phyloP scores from a whole-genome alignment of 2,797 vertebrate species.

The Lycodopsis pacificus region DNA sequence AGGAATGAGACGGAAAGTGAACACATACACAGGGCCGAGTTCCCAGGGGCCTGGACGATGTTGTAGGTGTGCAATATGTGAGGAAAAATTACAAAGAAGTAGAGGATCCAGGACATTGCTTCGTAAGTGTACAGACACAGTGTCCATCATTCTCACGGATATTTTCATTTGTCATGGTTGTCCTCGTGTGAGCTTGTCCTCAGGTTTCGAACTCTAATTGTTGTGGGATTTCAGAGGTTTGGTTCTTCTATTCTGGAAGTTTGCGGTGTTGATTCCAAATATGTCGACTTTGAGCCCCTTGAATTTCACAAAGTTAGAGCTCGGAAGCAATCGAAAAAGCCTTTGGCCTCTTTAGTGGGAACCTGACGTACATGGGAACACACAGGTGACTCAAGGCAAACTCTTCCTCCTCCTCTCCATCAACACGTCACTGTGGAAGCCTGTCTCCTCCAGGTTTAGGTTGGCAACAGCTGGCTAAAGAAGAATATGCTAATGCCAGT shows the following conservation, averaged over 20 bases:
- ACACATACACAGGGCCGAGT: conserved; percentile 17
- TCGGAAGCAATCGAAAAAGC: background rate
- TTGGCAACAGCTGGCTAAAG: conserved; percentile 90
- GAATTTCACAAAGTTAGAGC: background rate
- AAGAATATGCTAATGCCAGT: conserved; percentile 91
- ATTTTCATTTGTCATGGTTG: background rate
- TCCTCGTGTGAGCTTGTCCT: background rate
- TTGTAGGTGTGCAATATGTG: background rate
- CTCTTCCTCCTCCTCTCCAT: conserved; percentile 15
- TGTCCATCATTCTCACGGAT: too few relatives aligned
- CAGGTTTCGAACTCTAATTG: background rate
- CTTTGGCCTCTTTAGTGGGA: background rate
- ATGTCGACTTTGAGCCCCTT: background rate
- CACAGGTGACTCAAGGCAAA: conserved; percentile 16
- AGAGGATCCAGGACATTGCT: background rate
- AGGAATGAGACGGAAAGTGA: conserved; percentile 77
- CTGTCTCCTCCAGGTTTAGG: conserved; percentile 84
- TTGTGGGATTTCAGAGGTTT: background rate
- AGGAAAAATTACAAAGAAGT: background rate
- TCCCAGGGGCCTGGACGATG: conserved; percentile 23
- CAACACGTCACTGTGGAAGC: conserved; percentile 72
- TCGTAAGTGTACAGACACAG: too few relatives aligned
- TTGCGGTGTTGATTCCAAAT: background rate
- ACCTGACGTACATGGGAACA: background rate
- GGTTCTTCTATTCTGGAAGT: background rate